Percentiles rank a stretch among this genome's conserved stretches.
phyloP scores from a whole-genome alignment of 2,797 vertebrate species.

The Tokudaia muenninki region DNA sequence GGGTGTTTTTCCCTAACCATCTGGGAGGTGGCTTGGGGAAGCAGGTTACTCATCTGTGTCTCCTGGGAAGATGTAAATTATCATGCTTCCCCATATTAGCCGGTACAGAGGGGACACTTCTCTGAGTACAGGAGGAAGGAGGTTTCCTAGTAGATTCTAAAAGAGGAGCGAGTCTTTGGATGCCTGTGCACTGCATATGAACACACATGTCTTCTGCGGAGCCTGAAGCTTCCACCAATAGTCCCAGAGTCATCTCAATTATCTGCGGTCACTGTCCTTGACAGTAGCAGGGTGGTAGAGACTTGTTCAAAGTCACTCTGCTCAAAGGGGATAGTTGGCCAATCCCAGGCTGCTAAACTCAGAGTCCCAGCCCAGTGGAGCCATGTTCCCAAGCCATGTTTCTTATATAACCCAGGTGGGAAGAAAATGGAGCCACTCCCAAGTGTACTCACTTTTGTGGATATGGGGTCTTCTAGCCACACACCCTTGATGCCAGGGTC shows the following conservation, averaged over 20 bases:
- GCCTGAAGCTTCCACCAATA: accelerated
- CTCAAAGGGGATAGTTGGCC: background rate
- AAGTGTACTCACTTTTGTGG: accelerated
- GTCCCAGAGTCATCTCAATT: accelerated
- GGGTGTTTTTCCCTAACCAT: too few species aligned
- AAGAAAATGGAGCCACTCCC: accelerated
- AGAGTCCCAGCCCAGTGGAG: background rate
- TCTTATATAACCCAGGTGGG: background rate
- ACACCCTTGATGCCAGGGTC: background rate
- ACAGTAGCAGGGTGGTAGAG: background rate
- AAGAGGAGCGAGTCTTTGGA: background rate
- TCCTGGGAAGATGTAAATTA: background rate
- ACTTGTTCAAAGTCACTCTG: background rate
- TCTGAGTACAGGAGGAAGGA: background rate
- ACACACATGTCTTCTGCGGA: accelerated
- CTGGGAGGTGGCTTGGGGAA: background rate
- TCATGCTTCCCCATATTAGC: background rate
- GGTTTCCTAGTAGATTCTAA: background rate
- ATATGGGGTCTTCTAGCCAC: background rate
- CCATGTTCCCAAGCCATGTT: background rate
- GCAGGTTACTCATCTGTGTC: background rate
- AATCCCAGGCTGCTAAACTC: background rate
- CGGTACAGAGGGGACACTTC: too few species aligned
- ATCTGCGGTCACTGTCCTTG: too few species aligned
- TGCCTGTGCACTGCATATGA: accelerated